phyloP scores from a whole-genome alignment of 1,140 invertebrate genomes.

The Macrobrachium nipponense region DNA sequence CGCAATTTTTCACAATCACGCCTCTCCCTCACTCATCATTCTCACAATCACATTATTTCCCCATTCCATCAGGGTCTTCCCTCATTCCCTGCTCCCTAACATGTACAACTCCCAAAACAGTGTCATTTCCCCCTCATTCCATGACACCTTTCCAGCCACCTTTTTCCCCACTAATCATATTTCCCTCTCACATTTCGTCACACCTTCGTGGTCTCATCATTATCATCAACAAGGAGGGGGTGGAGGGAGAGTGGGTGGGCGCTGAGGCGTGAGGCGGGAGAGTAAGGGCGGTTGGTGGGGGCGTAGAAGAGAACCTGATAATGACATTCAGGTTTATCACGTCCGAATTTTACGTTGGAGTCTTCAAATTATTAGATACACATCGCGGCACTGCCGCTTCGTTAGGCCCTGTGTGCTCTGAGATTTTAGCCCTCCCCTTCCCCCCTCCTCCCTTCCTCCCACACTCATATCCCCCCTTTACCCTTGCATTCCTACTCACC shows the following conservation, averaged over 20 bases:
- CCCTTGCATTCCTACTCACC: too few relatives aligned
- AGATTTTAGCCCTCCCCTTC: too few relatives aligned
- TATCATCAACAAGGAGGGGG: neutral
- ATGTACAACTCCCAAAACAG: too few relatives aligned
- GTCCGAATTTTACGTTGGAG: conserved; percentile 11
- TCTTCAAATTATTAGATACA: conserved; percentile 37
- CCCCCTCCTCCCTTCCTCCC: too few relatives aligned
- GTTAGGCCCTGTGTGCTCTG: neutral
- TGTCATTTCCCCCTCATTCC: conserved; percentile 1
- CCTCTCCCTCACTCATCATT: neutral
- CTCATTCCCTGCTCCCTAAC: neutral
- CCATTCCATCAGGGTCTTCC: neutral
- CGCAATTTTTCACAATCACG: neutral
- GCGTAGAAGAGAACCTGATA: conserved; percentile 2
- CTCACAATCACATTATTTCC: neutral
- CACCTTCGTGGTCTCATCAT: neutral
- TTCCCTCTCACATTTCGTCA: neutral
- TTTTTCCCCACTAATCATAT: neutral
- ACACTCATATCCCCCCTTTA: too few relatives aligned
- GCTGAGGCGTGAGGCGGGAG: neutral
- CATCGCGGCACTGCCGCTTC: neutral
- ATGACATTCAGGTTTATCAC: conserved; percentile 31
- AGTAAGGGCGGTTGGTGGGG: neutral
- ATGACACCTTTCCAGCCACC: neutral
- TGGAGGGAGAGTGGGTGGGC: neutral